These are phyloP conservation scores for Sphaerodactylus townsendi DNA, from an alignment of 2,113 vertebrate genomes.

Conservation along the genomic window DNA sequence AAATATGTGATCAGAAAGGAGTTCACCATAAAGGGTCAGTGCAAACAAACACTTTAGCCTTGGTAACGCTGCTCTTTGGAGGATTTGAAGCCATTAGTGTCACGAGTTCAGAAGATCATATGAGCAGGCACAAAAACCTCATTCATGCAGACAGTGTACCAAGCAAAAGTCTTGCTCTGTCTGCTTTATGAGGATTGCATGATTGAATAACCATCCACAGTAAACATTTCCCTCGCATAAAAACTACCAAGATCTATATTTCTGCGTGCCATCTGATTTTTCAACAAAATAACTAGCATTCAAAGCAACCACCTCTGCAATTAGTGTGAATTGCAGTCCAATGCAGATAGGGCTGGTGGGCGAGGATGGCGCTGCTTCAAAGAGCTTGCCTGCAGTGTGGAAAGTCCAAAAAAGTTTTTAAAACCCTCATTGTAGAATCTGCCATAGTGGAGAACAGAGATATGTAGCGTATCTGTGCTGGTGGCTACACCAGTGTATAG, in stretches of 20 bases:
- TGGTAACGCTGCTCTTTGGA: not conserved
- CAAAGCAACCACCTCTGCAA: not conserved
- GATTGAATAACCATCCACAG: not conserved
- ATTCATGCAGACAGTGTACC: not conserved
- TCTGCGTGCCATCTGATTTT: not conserved
- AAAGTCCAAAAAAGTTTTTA: too few relatives aligned
- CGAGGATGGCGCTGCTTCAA: too few relatives aligned
- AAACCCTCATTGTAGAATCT: too few relatives aligned
- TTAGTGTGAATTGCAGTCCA: slow-evolving; percentile 21
- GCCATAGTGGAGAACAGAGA: too few relatives aligned
- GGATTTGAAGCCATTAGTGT: not conserved
- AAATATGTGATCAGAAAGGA: not conserved
- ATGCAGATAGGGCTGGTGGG: too few relatives aligned
- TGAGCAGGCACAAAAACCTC: not conserved
- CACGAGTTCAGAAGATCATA: not conserved
- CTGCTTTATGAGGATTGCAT: not conserved
- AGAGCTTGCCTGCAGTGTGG: too few relatives aligned
- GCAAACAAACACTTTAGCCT: not conserved
- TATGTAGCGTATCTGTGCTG: too few relatives aligned
- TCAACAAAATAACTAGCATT: not conserved
- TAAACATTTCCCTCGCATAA: not conserved
- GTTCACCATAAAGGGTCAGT: not conserved
- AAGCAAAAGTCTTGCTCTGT: not conserved
- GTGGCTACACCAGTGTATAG: too few relatives aligned
- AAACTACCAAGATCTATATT: not conserved